These are phyloP conservation scores for Phalloptychus januarius DNA, from an alignment of 2,797 vertebrate genomes.

Conservation along the genomic window DNA sequence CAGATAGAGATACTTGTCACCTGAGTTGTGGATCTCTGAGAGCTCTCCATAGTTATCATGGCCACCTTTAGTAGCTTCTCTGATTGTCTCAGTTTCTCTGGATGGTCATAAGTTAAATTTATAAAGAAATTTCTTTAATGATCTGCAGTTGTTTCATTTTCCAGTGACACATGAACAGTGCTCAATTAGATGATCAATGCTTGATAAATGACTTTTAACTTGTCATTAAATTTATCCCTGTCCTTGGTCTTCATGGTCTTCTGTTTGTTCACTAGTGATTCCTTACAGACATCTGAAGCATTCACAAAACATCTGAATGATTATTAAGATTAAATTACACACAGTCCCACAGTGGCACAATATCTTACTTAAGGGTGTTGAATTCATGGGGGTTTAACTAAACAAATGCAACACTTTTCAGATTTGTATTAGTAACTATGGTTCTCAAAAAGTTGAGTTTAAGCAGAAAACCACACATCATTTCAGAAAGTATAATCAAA, in stretches of 20 bases:
- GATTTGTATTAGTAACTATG: neutral
- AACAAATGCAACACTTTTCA: neutral
- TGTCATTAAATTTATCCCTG: neutral
- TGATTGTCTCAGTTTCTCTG: neutral
- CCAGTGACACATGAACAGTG: neutral
- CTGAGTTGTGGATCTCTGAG: neutral
- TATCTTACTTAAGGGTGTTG: neutral
- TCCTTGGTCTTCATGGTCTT: neutral
- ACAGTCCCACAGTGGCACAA: neutral
- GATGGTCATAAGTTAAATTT: neutral
- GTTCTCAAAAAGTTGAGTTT: no score
- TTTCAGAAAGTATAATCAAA: neutral
- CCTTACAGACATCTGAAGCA: neutral
- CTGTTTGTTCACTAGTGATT: neutral
- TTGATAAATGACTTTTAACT: neutral
- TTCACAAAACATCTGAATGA: neutral
- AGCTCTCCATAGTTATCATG: neutral
- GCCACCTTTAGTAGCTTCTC: neutral
- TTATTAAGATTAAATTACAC: neutral
- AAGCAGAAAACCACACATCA: neutral
- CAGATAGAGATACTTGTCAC: neutral
- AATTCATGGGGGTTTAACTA: neutral
- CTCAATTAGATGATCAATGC: neutral
- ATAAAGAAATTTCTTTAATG: neutral
- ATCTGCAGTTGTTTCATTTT: neutral